Evolutionary conservation across 2,113 vertebrate species (phyloP).

Genomic region (Elaphurus davidianus): DNA sequence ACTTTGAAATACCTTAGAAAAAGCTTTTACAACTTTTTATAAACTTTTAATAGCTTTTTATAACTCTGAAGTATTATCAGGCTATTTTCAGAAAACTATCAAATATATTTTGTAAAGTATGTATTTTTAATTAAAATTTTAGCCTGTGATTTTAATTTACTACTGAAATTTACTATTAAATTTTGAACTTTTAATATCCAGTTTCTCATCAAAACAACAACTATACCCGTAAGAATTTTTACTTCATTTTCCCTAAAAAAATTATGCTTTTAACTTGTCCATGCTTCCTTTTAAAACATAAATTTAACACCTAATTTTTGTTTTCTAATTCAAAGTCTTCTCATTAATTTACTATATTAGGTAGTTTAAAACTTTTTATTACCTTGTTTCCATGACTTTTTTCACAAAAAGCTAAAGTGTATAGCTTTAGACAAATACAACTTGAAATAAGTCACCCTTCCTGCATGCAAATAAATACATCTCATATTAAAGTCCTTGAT

Average conservation of each 20-base stretch:
- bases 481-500: not conserved
- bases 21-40: not conserved
- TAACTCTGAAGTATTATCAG: not conserved
- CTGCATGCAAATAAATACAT: not conserved
- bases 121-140: not conserved
- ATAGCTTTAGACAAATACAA: not conserved
- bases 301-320: not conserved
- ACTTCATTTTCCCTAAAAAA: not conserved
- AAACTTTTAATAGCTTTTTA: not conserved
- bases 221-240: not conserved
- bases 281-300: constrained; percentile 2
- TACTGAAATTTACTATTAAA: not conserved
- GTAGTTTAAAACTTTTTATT: not conserved
- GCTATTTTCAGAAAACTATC: not conserved
- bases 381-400: not conserved
- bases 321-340: not conserved
- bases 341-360: not conserved
- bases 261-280: not conserved
- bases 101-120: not conserved
- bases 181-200: not conserved
- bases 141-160: not conserved
- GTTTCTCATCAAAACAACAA: not conserved
- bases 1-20: not conserved
- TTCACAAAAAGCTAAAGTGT: not conserved
- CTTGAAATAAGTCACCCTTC: not conserved